phyloP scores from a whole-genome alignment of 2,797 vertebrate genomes.

The Cichlasoma orientale region DNA sequence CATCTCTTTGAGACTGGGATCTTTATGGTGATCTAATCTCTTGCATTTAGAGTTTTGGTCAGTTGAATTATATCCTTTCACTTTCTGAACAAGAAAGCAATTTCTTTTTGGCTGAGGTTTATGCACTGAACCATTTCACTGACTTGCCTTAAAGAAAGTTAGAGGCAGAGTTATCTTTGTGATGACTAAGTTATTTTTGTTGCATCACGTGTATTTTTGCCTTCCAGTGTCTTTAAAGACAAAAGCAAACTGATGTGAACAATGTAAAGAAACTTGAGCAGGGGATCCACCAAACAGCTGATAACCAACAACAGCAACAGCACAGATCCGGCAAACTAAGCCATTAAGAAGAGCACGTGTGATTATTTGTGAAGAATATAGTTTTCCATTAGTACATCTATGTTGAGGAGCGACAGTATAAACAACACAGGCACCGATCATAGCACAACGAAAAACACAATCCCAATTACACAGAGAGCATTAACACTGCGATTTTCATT shows the following conservation, averaged over 20 bases:
- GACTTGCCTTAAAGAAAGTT: slow-evolving; percentile 43
- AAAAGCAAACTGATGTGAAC: not conserved
- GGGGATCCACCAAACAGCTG: not conserved
- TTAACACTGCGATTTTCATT: not conserved
- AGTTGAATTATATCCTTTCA: slow-evolving; percentile 64
- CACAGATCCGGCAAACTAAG: not conserved
- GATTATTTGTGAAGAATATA: not conserved
- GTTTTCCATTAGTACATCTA: not conserved
- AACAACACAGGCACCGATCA: not conserved
- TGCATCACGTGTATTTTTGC: not conserved
- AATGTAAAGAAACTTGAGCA: not conserved
- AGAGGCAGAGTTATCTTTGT: slow-evolving; percentile 29
- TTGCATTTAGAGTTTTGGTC: slow-evolving; percentile 56
- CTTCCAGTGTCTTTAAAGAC: not conserved
- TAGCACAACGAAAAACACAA: not conserved
- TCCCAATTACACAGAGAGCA: not conserved
- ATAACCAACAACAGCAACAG: not conserved
- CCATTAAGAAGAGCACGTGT: too few relatives aligned
- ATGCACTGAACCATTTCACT: slow-evolving; percentile 43
- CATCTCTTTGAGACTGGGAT: slow-evolving; percentile 48
- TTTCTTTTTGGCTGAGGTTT: slow-evolving; percentile 56
- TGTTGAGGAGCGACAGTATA: not conserved
- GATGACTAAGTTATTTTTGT: slow-evolving; percentile 19
- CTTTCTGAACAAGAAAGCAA: slow-evolving; percentile 61
- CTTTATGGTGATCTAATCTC: slow-evolving; percentile 60